These are phyloP conservation scores for Scaptomyza tumidula DNA, from an alignment of 2,888 invertebrate genomes.

Conservation along the genomic window DNA sequence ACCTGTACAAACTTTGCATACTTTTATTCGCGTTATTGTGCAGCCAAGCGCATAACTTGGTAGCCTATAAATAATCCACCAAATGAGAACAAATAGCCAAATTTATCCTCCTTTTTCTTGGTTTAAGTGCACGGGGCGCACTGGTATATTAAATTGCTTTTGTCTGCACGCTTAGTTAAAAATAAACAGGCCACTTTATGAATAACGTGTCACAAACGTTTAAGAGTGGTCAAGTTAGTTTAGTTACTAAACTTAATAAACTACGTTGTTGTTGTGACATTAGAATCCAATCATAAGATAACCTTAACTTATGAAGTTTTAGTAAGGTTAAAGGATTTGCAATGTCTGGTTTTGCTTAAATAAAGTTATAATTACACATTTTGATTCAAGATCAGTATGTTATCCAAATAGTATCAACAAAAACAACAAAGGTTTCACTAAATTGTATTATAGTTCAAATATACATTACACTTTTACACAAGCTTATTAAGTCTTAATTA, in stretches of 20 bases:
- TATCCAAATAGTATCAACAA: too few species aligned
- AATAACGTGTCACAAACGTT: not conserved
- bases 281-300: too few species aligned
- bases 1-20: slow-evolving; percentile 30
- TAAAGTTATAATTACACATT: not conserved
- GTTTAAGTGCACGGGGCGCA: not conserved
- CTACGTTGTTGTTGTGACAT: too few species aligned
- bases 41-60: slow-evolving; percentile 29
- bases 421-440: too few species aligned
- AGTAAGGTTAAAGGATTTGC: too few species aligned
- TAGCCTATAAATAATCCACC: slow-evolving; percentile 8
- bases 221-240: not conserved
- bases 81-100: not conserved
- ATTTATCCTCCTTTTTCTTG: not conserved
- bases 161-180: not conserved
- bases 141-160: slow-evolving; percentile 4
- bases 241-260: too few species aligned
- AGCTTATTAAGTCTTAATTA: not conserved
- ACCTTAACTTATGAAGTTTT: too few species aligned
- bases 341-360: too few species aligned
- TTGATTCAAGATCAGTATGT: not conserved
- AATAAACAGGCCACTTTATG: not conserved
- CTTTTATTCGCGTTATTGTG: slow-evolving; percentile 40
- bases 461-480: too few species aligned
- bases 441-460: not conserved